Evolutionary conservation across 2,888 invertebrate genomes (phyloP).

Genomic region (Eilema sororculum): DNA sequence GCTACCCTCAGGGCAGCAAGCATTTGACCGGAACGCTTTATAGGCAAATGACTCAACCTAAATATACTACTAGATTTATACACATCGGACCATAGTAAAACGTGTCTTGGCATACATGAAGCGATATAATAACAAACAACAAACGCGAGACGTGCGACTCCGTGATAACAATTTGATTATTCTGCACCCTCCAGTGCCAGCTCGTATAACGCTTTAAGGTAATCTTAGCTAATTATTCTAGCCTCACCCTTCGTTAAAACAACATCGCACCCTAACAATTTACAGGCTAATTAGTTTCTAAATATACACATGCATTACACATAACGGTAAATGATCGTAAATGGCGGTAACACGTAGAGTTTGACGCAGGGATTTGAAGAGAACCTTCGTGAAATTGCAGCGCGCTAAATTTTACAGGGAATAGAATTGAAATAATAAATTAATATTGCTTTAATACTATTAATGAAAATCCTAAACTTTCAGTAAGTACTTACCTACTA

Average conservation of each 20-base stretch:
- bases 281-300: conserved; percentile 66
- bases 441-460: no score
- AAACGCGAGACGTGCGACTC: conserved; percentile 61
- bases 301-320: conserved; percentile 44
- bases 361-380: neutral
- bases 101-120: conserved; percentile 67
- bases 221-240: conserved; percentile 70
- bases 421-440: no score
- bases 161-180: conserved; percentile 77
- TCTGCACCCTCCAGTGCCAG: conserved; percentile 56
- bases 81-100: conserved; percentile 45
- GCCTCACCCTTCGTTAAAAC: conserved; percentile 66
- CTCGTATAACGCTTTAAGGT: conserved; percentile 59
- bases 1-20: conserved; percentile 10
- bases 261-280: conserved; percentile 69
- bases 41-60: conserved; percentile 25
- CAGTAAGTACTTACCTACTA: no score
- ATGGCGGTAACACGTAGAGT: conserved; percentile 26
- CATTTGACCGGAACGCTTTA: conserved; percentile 10
- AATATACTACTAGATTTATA: conserved; percentile 38
- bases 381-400: neutral
- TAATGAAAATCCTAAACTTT: no score
- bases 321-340: conserved; percentile 48
- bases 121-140: conserved; percentile 59
- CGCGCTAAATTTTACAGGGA: neutral